A percentile compares a stretch with the other conserved stretches of the same genome.
Evolutionary conservation across 2,888 invertebrate species (phyloP).

Genomic region (Rhamnusium bicolor): DNA sequence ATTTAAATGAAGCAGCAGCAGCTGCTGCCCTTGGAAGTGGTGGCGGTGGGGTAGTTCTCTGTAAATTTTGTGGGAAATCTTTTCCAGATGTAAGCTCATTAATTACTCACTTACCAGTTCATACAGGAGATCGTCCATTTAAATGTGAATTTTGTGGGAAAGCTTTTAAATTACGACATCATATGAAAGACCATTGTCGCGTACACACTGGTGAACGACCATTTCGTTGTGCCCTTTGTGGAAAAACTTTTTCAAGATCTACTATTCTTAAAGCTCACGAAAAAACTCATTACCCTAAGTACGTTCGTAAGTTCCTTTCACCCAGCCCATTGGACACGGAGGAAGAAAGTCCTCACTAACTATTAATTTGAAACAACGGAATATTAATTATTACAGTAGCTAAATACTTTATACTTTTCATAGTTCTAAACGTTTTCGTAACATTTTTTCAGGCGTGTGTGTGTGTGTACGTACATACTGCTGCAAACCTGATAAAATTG

Average conservation of each 20-base stretch:
- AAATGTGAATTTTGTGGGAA: slow-evolving; percentile 96
- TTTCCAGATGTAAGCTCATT: slow-evolving; percentile 92
- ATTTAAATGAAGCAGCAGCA: slow-evolving; percentile 77
- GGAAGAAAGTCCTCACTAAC: slow-evolving; percentile 84
- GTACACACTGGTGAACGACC: slow-evolving; percentile 94
- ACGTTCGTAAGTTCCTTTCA: slow-evolving; percentile 90
- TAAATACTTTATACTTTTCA: slow-evolving; percentile 21
- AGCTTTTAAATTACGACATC: slow-evolving; percentile 92
- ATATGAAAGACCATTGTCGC: slow-evolving; percentile 95
- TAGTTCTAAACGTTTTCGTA: neutral
- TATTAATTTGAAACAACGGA: slow-evolving; percentile 19
- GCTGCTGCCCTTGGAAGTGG: slow-evolving; percentile 81
- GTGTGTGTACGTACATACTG: neutral
- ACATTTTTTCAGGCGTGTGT: neutral
- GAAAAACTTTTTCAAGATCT: slow-evolving; percentile 92
- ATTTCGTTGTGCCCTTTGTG: slow-evolving; percentile 90
- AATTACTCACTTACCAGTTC: slow-evolving; percentile 90
- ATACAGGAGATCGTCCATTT: slow-evolving; percentile 92
- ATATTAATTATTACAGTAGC: slow-evolving; percentile 34
- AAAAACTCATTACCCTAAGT: slow-evolving; percentile 94
- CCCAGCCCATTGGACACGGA: slow-evolving; percentile 89
- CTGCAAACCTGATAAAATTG: slow-evolving; percentile 40
- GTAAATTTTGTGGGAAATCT: slow-evolving; percentile 94
- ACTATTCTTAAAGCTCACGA: slow-evolving; percentile 94
- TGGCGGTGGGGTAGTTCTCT: slow-evolving; percentile 80